Base-by-base conservation (phyloP, 2,888 invertebrate genomes). In the Anoplius nigerrimus region DNA sequence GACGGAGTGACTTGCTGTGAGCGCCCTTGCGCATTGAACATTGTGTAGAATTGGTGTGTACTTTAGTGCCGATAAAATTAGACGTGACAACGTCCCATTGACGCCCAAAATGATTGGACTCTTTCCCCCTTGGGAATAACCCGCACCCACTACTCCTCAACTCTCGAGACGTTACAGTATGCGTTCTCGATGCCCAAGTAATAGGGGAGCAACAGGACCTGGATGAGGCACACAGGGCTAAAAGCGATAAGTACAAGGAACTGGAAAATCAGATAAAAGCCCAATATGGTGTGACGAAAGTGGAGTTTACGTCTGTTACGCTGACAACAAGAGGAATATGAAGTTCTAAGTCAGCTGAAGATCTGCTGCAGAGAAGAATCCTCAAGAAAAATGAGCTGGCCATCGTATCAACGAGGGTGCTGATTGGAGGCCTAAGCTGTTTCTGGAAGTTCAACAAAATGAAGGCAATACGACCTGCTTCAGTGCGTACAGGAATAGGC, bases 201-300 rank as follows among this genome's bases (percentile, higher is more conserved):
- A 54, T 62, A 2, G 43, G 62, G 8, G 76, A 71, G 16, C n/a
- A 62, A 15, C 54, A 65, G 8, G 56, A 73, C 0, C 56, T 73
- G 46, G 43, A 61, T 13, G 59, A 45, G 20, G 71, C 77, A 0
- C 82, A 87, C 48, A 53, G 65, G 2, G 59, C 51, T 8, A 85
- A 88, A 52, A 66, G 74, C 53, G 75, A 62, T 0, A 79, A 83
- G 21, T 82, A 84, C 71, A 71, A 66, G 1, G 13, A 11, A 0
- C 54, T 71, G 0, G 34, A 20, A 3, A 53, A 52, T 0, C 20
- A 18, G 1, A 43, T 72, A 0, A 63, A 62, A 5, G 27, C 24
- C 1, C 21, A 5, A 11, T 22, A 62, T 13, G 8, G 16, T 0
- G 55, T 18, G 0, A 8, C 0, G 13, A 6, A 46, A 11, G 59